phyloP scores from a whole-genome alignment of 1,140 invertebrate genomes.

The Bombus sylvicola region DNA sequence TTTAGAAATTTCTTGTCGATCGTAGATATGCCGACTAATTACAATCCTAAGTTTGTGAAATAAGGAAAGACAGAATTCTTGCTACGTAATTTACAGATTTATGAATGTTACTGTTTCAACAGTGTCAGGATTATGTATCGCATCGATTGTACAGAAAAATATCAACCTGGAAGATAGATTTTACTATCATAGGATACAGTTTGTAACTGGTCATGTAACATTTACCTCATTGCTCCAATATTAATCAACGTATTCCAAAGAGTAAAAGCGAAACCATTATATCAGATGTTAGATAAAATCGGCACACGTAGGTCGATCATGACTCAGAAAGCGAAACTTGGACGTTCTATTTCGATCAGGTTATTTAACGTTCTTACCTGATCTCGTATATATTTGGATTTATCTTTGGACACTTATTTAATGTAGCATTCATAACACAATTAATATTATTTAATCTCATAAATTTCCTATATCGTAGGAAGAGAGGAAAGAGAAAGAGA shows the following conservation, averaged over 20 bases:
- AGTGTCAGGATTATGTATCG: not conserved
- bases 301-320: not conserved
- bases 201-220: not conserved
- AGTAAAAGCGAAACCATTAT: not conserved
- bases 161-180: not conserved
- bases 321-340: slow-evolving; percentile 19
- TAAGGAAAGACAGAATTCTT: not conserved
- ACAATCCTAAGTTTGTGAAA: not conserved
- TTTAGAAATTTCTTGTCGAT: not conserved
- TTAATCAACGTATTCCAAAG: not conserved
- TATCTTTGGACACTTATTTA: not conserved
- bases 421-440: not conserved
- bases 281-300: slow-evolving; percentile 20
- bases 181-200: too few relatives aligned
- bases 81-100: not conserved
- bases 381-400: not conserved
- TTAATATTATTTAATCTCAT: not conserved
- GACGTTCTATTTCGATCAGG: slow-evolving; percentile 20
- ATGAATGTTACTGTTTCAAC: not conserved
- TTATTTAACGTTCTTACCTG: slow-evolving; percentile 9
- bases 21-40: not conserved
- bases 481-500: not conserved
- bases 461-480: not conserved
- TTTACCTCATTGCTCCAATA: not conserved
- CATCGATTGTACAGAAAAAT: too few relatives aligned